phyloP scores from a whole-genome alignment of 2,888 invertebrate genomes.

The Acrocera orbiculus region DNA sequence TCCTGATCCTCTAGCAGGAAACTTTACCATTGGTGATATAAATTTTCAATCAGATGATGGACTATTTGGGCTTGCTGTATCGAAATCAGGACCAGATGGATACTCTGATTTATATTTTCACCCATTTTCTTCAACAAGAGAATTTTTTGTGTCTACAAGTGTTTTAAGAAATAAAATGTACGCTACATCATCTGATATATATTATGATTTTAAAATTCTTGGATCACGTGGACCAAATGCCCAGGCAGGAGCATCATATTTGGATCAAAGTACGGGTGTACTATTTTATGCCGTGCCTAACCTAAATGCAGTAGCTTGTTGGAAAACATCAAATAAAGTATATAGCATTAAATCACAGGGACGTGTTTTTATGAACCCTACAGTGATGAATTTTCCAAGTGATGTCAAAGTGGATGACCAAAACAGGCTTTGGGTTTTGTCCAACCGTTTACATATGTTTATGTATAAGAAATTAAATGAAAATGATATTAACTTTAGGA shows the following conservation, averaged over 20 bases:
- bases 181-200: slow-evolving; percentile 34
- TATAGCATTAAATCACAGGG: slow-evolving; percentile 55
- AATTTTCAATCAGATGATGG: slow-evolving; percentile 63
- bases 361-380: slow-evolving; percentile 49
- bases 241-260: slow-evolving; percentile 54
- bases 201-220: slow-evolving; percentile 44
- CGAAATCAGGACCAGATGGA: slow-evolving; percentile 43
- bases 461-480: slow-evolving; percentile 46
- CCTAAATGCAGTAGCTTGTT: slow-evolving; percentile 59
- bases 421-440: slow-evolving; percentile 54
- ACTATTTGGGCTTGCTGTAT: slow-evolving; percentile 54
- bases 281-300: slow-evolving; percentile 59
- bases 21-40: slow-evolving; percentile 50
- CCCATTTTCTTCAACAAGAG: slow-evolving; percentile 56
- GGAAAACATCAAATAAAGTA: slow-evolving; percentile 49
- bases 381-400: slow-evolving; percentile 57
- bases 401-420: slow-evolving; percentile 59
- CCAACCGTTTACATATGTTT: slow-evolving; percentile 52
- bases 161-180: slow-evolving; percentile 42
- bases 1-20: slow-evolving; percentile 52
- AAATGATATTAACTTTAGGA: slow-evolving; percentile 50
- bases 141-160: slow-evolving; percentile 55
- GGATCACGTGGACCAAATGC: slow-evolving; percentile 54
- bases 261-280: slow-evolving; percentile 52
- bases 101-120: slow-evolving; percentile 62